phyloP scores from a whole-genome alignment of 1,140 invertebrate genomes.

The Andrena cerasifolii region DNA sequence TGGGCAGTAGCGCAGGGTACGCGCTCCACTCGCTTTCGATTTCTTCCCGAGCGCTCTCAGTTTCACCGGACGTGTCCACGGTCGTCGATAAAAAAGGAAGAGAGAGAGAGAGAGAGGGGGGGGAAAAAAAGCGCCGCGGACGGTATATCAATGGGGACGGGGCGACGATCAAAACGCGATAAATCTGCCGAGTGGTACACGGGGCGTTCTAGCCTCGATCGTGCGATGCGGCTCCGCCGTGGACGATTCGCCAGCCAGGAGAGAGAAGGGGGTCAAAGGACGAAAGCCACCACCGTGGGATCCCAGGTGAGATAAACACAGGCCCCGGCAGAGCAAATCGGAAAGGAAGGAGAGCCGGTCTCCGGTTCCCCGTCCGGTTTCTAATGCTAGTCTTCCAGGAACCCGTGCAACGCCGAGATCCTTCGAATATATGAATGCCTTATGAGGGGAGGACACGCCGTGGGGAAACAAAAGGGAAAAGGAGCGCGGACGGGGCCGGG shows the following conservation, averaged over 20 bases:
- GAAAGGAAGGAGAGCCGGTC: constrained; percentile 49
- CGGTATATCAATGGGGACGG: constrained; percentile 39
- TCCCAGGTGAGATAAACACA: constrained; percentile 64
- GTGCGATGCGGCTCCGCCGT: constrained; percentile 45
- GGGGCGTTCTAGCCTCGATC: constrained; percentile 53
- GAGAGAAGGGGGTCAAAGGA: constrained; percentile 63
- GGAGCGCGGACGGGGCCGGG: constrained; percentile 12
- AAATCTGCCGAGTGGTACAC: constrained; percentile 43
- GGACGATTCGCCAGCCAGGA: constrained; percentile 41
- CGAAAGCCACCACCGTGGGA: constrained; percentile 69
- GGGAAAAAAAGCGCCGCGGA: background rate
- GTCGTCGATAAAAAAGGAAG: background rate
- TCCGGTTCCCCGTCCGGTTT: constrained; percentile 63
- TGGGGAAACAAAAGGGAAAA: constrained; percentile 40
- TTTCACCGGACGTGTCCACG: constrained; percentile 28
- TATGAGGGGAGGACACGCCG: constrained; percentile 56
- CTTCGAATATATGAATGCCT: constrained; percentile 71
- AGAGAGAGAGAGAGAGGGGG: background rate
- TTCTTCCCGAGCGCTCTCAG: constrained; percentile 31
- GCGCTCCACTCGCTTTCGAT: constrained; percentile 39
- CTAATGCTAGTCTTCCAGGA: constrained; percentile 69
- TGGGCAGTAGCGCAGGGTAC: background rate
- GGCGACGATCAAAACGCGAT: constrained; percentile 58
- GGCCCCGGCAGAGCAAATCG: constrained; percentile 45
- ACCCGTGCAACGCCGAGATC: constrained; percentile 64